Evolutionary conservation across 2,888 invertebrate genomes (phyloP), one percentile per base, ranked within the genome.

Genomic region (Podabrus alpinus): DNA sequence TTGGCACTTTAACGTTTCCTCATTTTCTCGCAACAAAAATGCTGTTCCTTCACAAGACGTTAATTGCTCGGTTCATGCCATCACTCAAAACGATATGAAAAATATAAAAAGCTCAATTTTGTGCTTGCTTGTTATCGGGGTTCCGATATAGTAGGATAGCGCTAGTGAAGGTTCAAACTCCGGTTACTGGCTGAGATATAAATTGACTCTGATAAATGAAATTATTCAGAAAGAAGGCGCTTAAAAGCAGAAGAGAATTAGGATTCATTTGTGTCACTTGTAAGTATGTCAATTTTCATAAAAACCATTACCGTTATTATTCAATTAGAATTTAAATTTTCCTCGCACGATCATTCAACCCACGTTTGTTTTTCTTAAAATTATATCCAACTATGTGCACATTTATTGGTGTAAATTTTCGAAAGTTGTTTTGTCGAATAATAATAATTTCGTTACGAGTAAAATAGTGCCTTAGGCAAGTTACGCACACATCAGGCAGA

Each of bases 381-480:
- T n/a, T n/a, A n/a, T n/a, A n/a, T n/a, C n/a, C n/a, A n/a, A n/a
- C 19, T 24, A 24, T 9, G 9, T 24, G 24, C 11, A 25, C 10
- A 3, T n/a, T n/a, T n/a, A 25, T 25, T 25, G 11, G 45, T 45
- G 45, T 45, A 45, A n/a, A 45, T 45, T n/a, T 45, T n/a, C 2
- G 13, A 45, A 45, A 45, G 45, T 45, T 45, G 11, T 25, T 25
- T 11, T 25, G 25, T 11, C 2, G 25, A 45, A 45, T 45, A 45
- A 45, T 45, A 45, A 45, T 45, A 45, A 45, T 45, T 45, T 45
- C n/a, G n/a, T 45, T n/a, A 45, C n/a, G 45, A 69, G 66, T 15
- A 67, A 69, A 73, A 66, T 61, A 62, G 67, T 21, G 66, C 71
- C 71, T 66, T 69, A 72, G 66, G 59, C 45, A 66, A 71, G 68